A percentile compares a stretch with the other conserved stretches of the same genome.
phyloP scores from a whole-genome alignment of 2,888 invertebrate genomes.

The Megaustenia siamemsis region DNA sequence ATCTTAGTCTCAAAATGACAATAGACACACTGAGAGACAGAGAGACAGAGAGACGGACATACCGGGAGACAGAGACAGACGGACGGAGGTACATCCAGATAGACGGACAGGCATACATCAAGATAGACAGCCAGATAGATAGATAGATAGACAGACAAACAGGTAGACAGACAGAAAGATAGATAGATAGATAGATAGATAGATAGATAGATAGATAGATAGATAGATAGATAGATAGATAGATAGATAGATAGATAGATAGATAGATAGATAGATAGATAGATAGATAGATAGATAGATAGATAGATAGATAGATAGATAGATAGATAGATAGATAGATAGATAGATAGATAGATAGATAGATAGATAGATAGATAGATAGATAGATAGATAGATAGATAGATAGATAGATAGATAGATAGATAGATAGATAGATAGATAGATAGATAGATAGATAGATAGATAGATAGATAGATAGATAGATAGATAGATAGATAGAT shows the following conservation, averaged over 20 bases:
- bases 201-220: neutral
- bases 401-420: constrained; percentile 19
- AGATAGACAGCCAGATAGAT: neutral
- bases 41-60: neutral
- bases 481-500: constrained; percentile 8
- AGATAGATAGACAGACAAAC: neutral
- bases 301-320: neutral
- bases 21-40: neutral
- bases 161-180: neutral
- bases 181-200: neutral
- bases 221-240: neutral
- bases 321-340: neutral
- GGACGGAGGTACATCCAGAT: constrained; percentile 12
- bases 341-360: neutral
- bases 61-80: neutral
- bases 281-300: neutral
- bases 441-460: constrained; percentile 7
- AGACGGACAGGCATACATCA: constrained; percentile 1
- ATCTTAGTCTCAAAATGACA: too few species aligned
- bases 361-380: constrained; percentile 23
- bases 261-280: neutral
- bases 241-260: neutral
- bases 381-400: constrained; percentile 21
- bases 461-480: constrained; percentile 18
- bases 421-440: constrained; percentile 5